phyloP scores from a whole-genome alignment of 2,113 vertebrate species.

The Meles meles region DNA sequence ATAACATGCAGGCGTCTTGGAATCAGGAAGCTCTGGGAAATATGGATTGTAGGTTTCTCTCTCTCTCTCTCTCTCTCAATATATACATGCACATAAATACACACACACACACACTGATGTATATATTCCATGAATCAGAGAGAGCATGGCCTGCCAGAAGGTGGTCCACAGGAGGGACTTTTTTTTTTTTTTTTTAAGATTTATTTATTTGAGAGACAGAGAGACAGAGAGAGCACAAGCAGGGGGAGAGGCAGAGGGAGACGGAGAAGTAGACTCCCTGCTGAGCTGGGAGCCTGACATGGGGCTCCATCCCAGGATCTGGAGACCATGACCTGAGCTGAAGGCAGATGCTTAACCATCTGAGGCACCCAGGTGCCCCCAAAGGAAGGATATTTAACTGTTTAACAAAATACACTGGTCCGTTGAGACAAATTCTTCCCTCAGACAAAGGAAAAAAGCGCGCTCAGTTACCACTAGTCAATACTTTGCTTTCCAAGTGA shows the following conservation, averaged over 20 bases:
- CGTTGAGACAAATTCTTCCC: neutral
- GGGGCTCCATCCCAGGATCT: no score
- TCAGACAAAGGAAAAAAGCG: neutral
- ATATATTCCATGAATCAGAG: neutral
- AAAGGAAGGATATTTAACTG: neutral
- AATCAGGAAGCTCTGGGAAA: neutral
- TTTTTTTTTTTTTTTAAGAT: no score
- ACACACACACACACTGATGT: neutral
- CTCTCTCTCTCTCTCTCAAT: neutral
- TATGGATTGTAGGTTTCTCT: neutral
- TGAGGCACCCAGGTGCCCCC: no score
- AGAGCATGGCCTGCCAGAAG: neutral
- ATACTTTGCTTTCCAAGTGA: neutral
- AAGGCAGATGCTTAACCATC: no score
- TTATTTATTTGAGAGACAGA: no score
- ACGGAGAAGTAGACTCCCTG: no score
- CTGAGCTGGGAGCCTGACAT: no score
- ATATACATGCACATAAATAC: neutral
- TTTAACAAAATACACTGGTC: neutral
- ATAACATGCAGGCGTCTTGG: neutral
- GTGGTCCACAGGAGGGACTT: neutral
- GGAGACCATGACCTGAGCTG: no score
- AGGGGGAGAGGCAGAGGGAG: no score
- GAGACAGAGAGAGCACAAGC: no score
- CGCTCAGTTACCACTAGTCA: neutral